Evolutionary conservation across 1,140 invertebrate genomes (phyloP).

Genomic region (Pseudomyrmex cubaensis): DNA sequence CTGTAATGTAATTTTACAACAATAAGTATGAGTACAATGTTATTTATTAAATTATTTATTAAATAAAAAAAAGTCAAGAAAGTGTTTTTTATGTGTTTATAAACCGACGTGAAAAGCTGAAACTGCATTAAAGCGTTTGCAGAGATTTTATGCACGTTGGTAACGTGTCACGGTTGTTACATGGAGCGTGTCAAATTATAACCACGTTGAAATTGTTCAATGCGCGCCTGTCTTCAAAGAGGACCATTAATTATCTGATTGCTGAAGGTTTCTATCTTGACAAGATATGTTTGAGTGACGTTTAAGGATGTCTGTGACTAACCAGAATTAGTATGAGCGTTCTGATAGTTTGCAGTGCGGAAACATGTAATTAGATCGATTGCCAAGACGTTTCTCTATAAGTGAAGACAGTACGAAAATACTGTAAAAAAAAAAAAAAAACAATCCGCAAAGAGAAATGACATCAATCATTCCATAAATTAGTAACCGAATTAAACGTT

Average conservation of each 20-base stretch:
- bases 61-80: no score
- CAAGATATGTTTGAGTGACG: slow-evolving; percentile 36
- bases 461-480: no score
- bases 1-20: no score
- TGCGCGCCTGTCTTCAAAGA: neutral
- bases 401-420: neutral
- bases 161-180: neutral
- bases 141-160: neutral
- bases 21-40: no score
- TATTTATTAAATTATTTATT: no score
- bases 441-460: no score
- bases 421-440: no score
- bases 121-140: neutral
- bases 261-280: slow-evolving; percentile 25
- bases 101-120: neutral
- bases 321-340: neutral
- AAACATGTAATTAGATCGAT: neutral
- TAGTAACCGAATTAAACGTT: no score
- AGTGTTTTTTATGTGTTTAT: no score
- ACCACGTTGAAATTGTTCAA: neutral
- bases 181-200: neutral
- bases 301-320: slow-evolving; percentile 1
- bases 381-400: neutral
- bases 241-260: slow-evolving; percentile 20
- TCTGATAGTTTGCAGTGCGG: neutral